Base-by-base conservation (phyloP, 2,113 vertebrate species). In the Caretta caretta region DNA sequence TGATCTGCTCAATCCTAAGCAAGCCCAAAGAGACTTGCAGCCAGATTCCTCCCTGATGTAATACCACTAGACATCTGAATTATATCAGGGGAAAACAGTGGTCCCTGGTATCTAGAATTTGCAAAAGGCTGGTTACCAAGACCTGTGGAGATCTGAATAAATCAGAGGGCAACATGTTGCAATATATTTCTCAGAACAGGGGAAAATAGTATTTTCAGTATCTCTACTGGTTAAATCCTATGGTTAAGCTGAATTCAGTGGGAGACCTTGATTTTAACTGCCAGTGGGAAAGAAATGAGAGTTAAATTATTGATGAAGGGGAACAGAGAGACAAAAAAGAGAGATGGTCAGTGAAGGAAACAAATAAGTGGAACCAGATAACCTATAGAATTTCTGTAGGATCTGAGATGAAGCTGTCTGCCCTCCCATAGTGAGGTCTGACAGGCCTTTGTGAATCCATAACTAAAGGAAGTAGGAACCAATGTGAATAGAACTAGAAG, bases 21-120 rank as follows among this genome's bases (percentile, higher is more conserved):
- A 1, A 19, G 69, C n/a, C 59, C 86, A 54, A 10, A 83, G 87
- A 69, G 56, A 48, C 90, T 54, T 86, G 10, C 78, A 87, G 88
- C 76, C 78, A 86, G 29, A 79, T 88, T 92, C 81, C 76, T 93
- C 86, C 51, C 93, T 57, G 6, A 2, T 87, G 90, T 48, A 76
- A 51, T 35, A 91, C 46, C 80, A 13, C 75, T 46, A 80, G 2
- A n/a, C 93, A 53, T 3, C 78, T 10, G 51, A 85, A 22, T 50
- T 76, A 1, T 76, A 50, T 78, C 14, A 57, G 94, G 86, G 11
- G 80, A 42, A 48, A 79, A 51, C 59, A 1, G 1, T 29, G 72
- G 59, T 89, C 83, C 83, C 90, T 7, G 8, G 31, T 17, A 78
- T 48, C 62, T 56, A 5, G 75, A 10, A 90, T 54, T 51, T 87